Base-by-base conservation (phyloP, 1,140 invertebrate species). In the Pseudomyrmex concolor region DNA sequence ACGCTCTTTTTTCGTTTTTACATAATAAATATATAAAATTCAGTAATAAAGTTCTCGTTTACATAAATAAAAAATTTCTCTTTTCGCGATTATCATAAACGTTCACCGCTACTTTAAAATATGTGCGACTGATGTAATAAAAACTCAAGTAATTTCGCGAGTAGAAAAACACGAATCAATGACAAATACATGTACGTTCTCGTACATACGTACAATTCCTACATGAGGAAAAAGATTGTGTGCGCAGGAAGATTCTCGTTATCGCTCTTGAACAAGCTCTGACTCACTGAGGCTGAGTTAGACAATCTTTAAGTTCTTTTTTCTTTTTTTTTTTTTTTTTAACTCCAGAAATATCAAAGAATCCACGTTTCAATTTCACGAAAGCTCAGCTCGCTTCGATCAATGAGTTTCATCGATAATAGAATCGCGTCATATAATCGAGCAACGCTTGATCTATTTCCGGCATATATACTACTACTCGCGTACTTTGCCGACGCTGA, bases 161-260 rank as follows among this genome's bases (percentile, higher is more conserved):
- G 50, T 3, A 51, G 9, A 51, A 9, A 22, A 43, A 54, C 8
- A 54, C 8, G 5, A 73, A 10, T 1, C 12, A 7, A 45, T 7
- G 1, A 60, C 13, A 25, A 73, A 7, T 13, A 17, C n/a, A 17
- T 43, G 34, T 59, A 22, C 9, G 17, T 13, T 17, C 13, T 60
- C 57, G 17, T 22, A 10, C 48, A 10, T 48, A 10, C 48, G 13
- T 48, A 22, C 54, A 59, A 74, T 63, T 80, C 34, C 63, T 10
- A 54, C 15, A 51, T 57, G n/a, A 73, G 73, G 81, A 87, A 87
- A 84, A 59, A 81, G 2, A 9, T 22, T 57, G 19, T 19, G 22
- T 54, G 50, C 77, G 77, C 87, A 87, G 87, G 86, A 88, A 88
- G 84, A 83, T 64, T 74, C 80, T 88, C 73, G 71, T 89, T 88